phyloP scores from a whole-genome alignment of 2,888 invertebrate species.

The Erannis defoliaria region DNA sequence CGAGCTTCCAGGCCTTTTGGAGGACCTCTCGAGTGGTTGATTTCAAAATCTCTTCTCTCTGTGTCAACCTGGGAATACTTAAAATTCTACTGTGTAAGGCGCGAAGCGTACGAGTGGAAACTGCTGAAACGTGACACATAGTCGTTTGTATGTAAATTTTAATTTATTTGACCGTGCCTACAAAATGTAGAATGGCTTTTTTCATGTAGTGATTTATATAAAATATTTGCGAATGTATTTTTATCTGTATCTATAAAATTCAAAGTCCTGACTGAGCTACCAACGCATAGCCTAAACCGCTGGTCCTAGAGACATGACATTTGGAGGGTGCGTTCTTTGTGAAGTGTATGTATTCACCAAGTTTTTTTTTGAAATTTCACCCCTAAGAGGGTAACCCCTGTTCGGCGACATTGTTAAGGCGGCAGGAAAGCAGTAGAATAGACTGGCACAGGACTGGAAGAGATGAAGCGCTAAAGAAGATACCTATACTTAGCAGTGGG shows the following conservation, averaged over 20 bases:
- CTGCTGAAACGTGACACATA: slow-evolving; percentile 7
- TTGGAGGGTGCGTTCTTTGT: no score
- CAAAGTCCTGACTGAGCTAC: no score
- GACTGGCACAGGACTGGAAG: no score
- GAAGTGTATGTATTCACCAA: no score
- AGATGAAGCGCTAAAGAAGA: no score
- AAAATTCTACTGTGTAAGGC: slow-evolving; percentile 3
- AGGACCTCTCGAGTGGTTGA: slow-evolving; percentile 47
- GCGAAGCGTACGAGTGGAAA: not conserved
- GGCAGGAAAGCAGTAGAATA: no score
- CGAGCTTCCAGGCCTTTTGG: slow-evolving; percentile 47
- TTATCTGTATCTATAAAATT: not conserved
- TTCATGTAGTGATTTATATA: slow-evolving; percentile 7
- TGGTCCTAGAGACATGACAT: no score
- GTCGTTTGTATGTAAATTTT: slow-evolving; percentile 20
- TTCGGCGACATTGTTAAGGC: no score
- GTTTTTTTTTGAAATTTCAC: no score
- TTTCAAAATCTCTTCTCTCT: slow-evolving; percentile 43
- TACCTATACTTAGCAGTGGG: no score
- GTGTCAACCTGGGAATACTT: slow-evolving; percentile 14
- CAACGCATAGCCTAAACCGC: no score
- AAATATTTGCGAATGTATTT: slow-evolving; percentile 2
- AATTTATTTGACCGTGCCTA: slow-evolving; percentile 4
- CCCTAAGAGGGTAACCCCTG: no score
- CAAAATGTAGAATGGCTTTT: slow-evolving; percentile 2